Evolutionary conservation across 2,888 invertebrate species (phyloP).

Genomic region (Invenusta paracnida): DNA sequence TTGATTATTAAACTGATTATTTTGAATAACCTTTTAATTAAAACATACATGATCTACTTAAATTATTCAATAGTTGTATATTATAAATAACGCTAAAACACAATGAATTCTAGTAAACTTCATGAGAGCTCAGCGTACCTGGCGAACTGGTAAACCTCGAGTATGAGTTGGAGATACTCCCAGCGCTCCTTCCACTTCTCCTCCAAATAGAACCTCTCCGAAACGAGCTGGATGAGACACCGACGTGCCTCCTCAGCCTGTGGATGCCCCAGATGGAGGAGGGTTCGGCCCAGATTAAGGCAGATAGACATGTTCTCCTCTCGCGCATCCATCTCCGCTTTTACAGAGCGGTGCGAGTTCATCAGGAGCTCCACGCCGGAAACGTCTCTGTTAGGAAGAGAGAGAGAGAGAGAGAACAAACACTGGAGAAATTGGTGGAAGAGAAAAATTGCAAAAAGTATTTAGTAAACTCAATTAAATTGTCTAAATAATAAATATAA

Average conservation of each 20-base stretch:
- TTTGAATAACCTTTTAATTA: no score
- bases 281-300: slow-evolving; percentile 87
- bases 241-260: slow-evolving; percentile 80
- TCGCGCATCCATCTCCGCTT: slow-evolving; percentile 95
- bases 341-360: slow-evolving; percentile 98
- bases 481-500: no score
- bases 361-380: slow-evolving; percentile 95
- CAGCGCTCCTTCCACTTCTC: slow-evolving; percentile 98
- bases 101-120: no score
- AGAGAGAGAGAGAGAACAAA: no score
- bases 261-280: slow-evolving; percentile 83
- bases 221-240: slow-evolving; percentile 62
- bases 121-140: no score
- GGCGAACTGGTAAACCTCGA: slow-evolving; percentile 98
- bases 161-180: slow-evolving; percentile 90
- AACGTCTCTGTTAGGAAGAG: slow-evolving; percentile 69
- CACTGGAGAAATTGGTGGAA: no score
- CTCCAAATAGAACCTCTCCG: slow-evolving; percentile 74
- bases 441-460: no score
- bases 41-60: no score
- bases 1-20: no score
- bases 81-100: no score
- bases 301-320: slow-evolving; percentile 95
- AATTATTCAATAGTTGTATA: no score
- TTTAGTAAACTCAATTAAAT: no score